Base-by-base conservation (phyloP, 2,797 vertebrate genomes). In the Rhinatrema bivittatum region DNA sequence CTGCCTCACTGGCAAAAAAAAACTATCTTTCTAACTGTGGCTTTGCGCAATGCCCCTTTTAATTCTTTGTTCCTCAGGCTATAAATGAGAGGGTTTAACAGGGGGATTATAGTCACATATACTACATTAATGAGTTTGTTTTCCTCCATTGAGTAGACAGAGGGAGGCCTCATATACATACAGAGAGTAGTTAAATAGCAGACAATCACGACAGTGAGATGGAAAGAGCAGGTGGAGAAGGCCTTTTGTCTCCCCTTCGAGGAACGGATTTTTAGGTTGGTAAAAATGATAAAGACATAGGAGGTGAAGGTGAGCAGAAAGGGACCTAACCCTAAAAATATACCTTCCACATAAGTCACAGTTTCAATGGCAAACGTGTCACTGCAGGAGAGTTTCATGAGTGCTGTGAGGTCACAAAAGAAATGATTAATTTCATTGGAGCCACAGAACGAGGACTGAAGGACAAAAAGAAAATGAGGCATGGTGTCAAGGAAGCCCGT, bases 401-500 rank as follows among this genome's bases (percentile, higher is more conserved):
- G 39, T 33, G 69, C 62, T 0, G 51, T 62, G 4, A 69, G 54
- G n/a, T 71, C 62, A 37, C 61, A 70, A 39, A 60, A 69, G 35
- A 71, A 67, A 18, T 56, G 64, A 37, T 69, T 60, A 11, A 67
- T 28, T 14, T 45, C 12, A 7, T 72, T 72, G 14, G 68, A 52
- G 3, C 55, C 63, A 52, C 61, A 68, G 25, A 74, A 72, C 16
- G 65, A 64, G 42, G 73, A 38, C 5, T 5, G 29, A 2, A 56
- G 29, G 4, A 67, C 66, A 7, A 73, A 42, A 2, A 37, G 33
- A 4, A 65, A 65, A 24, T 70, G 64, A 4, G 50, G 27, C 32
- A 66, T 60, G 27, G 64, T 66, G 7, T 70, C 64, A 5, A 34
- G 7, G 36, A 73, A 70, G 3, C 65, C 57, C 3, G 67, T 64